Evolutionary conservation across 1,140 invertebrate species (phyloP).

Genomic region (Sarcophaga bullata): DNA sequence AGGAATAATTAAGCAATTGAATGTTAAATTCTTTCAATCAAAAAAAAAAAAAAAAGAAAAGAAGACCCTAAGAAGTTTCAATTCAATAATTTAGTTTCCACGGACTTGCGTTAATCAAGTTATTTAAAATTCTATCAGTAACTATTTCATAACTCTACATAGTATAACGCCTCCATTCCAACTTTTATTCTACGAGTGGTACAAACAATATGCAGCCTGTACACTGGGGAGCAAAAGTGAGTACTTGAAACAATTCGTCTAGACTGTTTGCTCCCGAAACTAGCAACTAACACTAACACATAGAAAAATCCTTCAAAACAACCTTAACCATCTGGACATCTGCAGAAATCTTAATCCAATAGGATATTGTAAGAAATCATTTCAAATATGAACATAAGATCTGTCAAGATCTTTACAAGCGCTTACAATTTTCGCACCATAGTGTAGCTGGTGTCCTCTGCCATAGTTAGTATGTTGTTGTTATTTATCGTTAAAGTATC

Average conservation of each 20-base stretch:
- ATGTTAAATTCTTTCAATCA: not conserved
- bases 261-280: too few relatives aligned
- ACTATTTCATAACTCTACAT: not conserved
- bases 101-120: not conserved
- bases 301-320: too few relatives aligned
- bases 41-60: not conserved
- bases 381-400: not conserved
- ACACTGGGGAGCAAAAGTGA: too few relatives aligned
- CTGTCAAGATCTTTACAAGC: not conserved
- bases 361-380: too few relatives aligned
- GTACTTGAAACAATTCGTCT: too few relatives aligned
- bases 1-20: slow-evolving; percentile 5
- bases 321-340: too few relatives aligned
- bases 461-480: not conserved
- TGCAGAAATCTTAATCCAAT: too few relatives aligned
- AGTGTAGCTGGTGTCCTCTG: not conserved
- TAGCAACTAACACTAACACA: too few relatives aligned
- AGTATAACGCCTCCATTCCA: too few relatives aligned
- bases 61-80: not conserved
- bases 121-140: slow-evolving; percentile 24
- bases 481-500: slow-evolving; percentile 19
- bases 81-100: not conserved
- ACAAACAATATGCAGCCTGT: too few relatives aligned
- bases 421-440: not conserved
- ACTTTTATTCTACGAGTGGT: too few relatives aligned